phyloP scores from a whole-genome alignment of 2,113 vertebrate genomes.

The Brachyhypopomus gauderio region DNA sequence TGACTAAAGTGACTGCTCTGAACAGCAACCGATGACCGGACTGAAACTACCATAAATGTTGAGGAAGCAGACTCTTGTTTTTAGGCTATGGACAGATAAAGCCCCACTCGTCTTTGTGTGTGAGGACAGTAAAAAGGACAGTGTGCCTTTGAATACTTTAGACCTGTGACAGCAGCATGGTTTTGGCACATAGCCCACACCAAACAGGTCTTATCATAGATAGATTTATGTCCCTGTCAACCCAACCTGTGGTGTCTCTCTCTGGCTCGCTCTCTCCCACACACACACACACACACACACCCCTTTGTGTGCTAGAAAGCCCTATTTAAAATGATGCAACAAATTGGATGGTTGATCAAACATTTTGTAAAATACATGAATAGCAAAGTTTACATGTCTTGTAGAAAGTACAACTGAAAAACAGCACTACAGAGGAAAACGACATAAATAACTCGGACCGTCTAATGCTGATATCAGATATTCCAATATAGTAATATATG shows the following conservation, averaged over 20 bases:
- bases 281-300: neutral
- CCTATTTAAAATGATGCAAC: constrained; percentile 23
- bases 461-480: neutral
- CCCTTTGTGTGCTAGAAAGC: constrained; percentile 18
- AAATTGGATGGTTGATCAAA: neutral
- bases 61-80: neutral
- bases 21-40: too few relatives aligned
- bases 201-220: constrained; percentile 34
- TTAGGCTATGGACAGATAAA: neutral
- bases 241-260: constrained; percentile 4
- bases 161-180: constrained; percentile 32
- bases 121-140: neutral
- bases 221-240: constrained; percentile 40
- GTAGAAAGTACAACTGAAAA: neutral
- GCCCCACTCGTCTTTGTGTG: neutral
- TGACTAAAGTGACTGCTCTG: too few relatives aligned
- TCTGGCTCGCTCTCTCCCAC: neutral
- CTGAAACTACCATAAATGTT: neutral
- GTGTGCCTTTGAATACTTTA: constrained; percentile 29
- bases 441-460: neutral
- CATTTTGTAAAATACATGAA: constrained; percentile 13
- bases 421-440: constrained; percentile 5
- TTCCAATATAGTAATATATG: constrained; percentile 8
- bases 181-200: constrained; percentile 37
- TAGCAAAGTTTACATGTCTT: constrained; percentile 1